phyloP scores from a whole-genome alignment of 2,797 vertebrate species.

The Chrysolophus pictus region DNA sequence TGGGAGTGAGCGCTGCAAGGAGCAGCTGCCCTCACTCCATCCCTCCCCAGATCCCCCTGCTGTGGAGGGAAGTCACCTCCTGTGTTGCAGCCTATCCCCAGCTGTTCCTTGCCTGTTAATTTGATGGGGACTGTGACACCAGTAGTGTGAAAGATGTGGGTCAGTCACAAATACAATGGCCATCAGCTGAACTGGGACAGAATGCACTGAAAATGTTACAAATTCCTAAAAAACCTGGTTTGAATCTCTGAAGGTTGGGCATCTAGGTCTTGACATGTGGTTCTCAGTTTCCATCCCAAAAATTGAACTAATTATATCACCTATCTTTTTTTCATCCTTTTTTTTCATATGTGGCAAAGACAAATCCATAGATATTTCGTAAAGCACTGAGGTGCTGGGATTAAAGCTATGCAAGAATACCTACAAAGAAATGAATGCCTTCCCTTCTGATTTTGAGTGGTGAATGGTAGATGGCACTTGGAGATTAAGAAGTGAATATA shows the following conservation, averaged over 20 bases:
- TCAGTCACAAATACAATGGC: neutral
- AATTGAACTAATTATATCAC: accelerated
- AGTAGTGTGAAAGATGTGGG: accelerated
- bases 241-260: neutral
- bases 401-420: neutral
- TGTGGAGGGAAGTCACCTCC: accelerated
- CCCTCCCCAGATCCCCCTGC: accelerated
- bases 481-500: neutral
- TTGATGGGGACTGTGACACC: neutral
- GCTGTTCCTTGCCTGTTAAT: neutral
- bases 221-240: accelerated
- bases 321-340: neutral
- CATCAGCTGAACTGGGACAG: neutral
- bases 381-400: neutral
- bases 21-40: neutral
- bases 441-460: neutral
- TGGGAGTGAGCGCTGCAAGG: neutral
- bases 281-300: neutral
- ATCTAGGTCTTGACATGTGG: neutral
- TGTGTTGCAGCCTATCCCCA: neutral
- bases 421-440: neutral
- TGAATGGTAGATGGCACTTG: neutral
- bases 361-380: neutral
- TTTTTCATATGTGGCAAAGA: neutral
- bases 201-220: neutral